Evolutionary conservation across 1,140 invertebrate species (phyloP), one percentile per base, ranked within the genome.

Genomic region (Nasonia longicornis): DNA sequence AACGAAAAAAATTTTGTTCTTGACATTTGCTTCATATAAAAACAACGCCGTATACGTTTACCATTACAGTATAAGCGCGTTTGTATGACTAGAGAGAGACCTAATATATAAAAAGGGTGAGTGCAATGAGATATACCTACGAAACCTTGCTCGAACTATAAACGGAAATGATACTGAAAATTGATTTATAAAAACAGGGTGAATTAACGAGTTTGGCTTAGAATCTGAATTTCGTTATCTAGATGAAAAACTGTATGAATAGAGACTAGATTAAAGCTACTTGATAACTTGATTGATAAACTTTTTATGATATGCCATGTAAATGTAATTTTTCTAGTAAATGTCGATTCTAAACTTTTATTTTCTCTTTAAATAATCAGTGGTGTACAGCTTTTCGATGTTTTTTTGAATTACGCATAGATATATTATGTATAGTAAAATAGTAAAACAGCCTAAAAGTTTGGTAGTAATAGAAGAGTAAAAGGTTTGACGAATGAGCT

Each of bases 351-450:
- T 11, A 48, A 12, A 31, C 63, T 76, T 42, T 81, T 42, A 72
- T 72, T 72, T 81, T 42, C 67, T 58, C 63, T 67, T 16, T 45
- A 38, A 26, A 26, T 14, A 3, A 77, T 52, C 74, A 77, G 75
- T 82, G 80, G 66, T 76, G 74, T 77, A 81, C 80, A 77, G 73
- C 71, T 80, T 81, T 71, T 77, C 69, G n/a, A 38, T 73, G 52
- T 77, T 72, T 77, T 35, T 77, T 64, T 11, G 48, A 66, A 80
- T 77, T 64, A 71, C 48, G 70, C 58, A 67, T 66, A 73, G 11
- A 74, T 38, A 70, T 31, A 42, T n/a, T 67, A 67, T 11, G 26
- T 3, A 48, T 31, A 8, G n/a, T 58, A 58, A 58, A 69, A 52
- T 20, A 70, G 11, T 78, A n/a, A 48, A 22, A 29, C 58, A 79